phyloP scores from a whole-genome alignment of 2,797 vertebrate species.

The Lepus oiostolus region DNA sequence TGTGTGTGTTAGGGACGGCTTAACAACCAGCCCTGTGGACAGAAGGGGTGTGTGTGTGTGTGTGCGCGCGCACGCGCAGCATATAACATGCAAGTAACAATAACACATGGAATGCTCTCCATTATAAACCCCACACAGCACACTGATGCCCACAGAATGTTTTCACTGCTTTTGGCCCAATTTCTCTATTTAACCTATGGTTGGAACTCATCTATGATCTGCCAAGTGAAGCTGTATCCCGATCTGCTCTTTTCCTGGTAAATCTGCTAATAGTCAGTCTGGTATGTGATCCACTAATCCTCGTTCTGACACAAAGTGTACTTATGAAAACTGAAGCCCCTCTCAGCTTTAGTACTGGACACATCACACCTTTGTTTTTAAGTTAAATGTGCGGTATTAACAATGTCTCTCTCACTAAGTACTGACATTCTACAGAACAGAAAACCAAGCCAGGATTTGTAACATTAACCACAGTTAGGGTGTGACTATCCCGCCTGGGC shows the following conservation, averaged over 20 bases:
- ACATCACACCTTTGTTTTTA: neutral
- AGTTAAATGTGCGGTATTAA: slow-evolving; percentile 19
- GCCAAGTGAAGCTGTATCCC: neutral
- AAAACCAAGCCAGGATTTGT: neutral
- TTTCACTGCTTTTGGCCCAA: neutral
- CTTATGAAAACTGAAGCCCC: neutral
- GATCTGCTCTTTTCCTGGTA: neutral
- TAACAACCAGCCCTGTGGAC: no score
- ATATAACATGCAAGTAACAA: neutral
- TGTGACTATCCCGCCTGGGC: neutral
- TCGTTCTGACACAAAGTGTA: neutral
- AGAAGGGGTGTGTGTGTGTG: no score
- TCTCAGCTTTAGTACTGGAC: neutral
- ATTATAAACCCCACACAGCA: neutral
- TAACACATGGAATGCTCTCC: neutral
- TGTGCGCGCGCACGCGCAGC: no score
- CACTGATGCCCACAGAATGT: neutral
- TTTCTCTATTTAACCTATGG: neutral
- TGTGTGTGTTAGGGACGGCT: no score
- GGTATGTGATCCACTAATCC: neutral
- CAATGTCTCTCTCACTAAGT: neutral
- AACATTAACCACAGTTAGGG: neutral
- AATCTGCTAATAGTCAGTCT: neutral
- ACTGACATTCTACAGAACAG: neutral
- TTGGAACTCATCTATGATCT: neutral